phyloP scores from a whole-genome alignment of 30 jellyfish, hydroid and myxozoan species.

The Cassiopea andromeda region DNA sequence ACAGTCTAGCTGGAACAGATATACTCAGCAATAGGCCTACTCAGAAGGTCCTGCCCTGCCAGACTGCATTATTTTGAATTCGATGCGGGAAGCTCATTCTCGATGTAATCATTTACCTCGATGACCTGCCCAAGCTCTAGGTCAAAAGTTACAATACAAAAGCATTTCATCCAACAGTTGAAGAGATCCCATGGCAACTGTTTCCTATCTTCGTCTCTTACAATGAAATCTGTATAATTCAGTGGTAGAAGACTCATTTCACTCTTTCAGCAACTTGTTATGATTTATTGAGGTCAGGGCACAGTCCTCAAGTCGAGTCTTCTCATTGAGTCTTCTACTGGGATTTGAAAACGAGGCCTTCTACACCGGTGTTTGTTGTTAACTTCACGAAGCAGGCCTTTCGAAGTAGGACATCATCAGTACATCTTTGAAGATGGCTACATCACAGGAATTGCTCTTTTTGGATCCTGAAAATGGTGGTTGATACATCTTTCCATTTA shows the following conservation, averaged over 20 bases:
- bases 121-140: constrained; percentile 94
- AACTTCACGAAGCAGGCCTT: not conserved
- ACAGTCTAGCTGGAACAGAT: too few species aligned
- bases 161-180: constrained; percentile 84
- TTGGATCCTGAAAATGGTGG: constrained; percentile 53
- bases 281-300: constrained; percentile 41
- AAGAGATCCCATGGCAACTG: constrained; percentile 81
- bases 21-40: too few species aligned
- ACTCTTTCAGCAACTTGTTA: constrained; percentile 70
- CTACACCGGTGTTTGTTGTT: too few species aligned
- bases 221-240: constrained; percentile 59
- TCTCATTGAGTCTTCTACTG: not conserved
- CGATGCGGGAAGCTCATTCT: too few species aligned
- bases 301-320: not conserved
- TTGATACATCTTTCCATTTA: too few species aligned
- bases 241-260: constrained; percentile 29
- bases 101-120: constrained; percentile 56
- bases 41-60: too few species aligned
- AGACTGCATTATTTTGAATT: too few species aligned
- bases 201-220: constrained; percentile 58
- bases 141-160: constrained; percentile 93
- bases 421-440: constrained; percentile 2
- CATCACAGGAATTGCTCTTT: constrained; percentile 46
- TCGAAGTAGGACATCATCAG: too few species aligned
- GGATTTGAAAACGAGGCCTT: not conserved